A percentile compares a stretch with the other conserved stretches of the same genome.
Evolutionary conservation across 2,797 vertebrate species (phyloP).

Genomic region (Trematomus bernacchii): DNA sequence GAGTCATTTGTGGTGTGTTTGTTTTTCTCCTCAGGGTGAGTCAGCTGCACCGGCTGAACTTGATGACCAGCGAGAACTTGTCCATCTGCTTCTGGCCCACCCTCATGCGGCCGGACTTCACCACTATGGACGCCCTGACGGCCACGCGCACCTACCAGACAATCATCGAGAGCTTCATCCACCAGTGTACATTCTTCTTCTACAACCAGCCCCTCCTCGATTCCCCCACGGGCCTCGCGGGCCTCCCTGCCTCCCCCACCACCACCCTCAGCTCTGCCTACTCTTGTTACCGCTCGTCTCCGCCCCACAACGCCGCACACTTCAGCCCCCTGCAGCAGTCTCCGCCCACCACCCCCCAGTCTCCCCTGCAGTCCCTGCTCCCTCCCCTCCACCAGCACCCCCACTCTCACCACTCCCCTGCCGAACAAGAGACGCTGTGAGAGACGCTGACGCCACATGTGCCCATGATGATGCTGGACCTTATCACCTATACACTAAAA

Average conservation of each 20-base stretch:
- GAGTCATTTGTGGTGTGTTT: conserved; percentile 25
- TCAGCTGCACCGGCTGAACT: conserved; percentile 92
- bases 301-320: conserved; percentile 77
- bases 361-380: conserved; percentile 89
- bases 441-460: conserved; percentile 73
- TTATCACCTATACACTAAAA: conserved; percentile 57
- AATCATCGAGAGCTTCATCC: conserved; percentile 99
- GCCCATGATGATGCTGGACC: conserved; percentile 78
- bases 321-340: conserved; percentile 90
- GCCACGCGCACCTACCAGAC: conserved; percentile 98
- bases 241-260: conserved; percentile 88
- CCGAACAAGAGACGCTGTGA: conserved; percentile 94
- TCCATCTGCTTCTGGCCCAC: conserved; percentile 99
- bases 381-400: conserved; percentile 88
- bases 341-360: conserved; percentile 90
- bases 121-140: conserved; percentile 97
- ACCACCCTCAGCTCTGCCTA: conserved; percentile 81
- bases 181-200: conserved; percentile 97
- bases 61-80: conserved; percentile 98
- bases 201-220: conserved; percentile 91
- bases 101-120: conserved; percentile 95
- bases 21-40: conserved; percentile 87
- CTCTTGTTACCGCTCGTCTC: conserved; percentile 83
- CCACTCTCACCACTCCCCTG: conserved; percentile 84
- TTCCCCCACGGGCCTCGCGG: conserved; percentile 85